Base-by-base conservation (phyloP, 2,797 vertebrate genomes). In the Nyctibius grandis region DNA sequence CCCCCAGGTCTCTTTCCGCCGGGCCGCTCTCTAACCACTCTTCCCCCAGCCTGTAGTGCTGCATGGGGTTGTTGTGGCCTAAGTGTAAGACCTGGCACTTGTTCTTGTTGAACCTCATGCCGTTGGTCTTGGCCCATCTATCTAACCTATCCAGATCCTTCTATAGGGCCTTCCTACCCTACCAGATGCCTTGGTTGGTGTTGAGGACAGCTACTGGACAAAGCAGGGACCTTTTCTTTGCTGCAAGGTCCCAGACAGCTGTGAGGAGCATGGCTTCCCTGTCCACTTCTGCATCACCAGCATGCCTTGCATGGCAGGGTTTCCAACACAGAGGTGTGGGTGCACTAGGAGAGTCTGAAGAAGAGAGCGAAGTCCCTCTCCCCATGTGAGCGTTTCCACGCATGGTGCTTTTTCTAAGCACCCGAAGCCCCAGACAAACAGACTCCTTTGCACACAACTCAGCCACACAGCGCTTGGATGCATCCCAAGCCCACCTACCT, bases 391-490 rank as follows among this genome's bases (percentile, higher is more conserved):
- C 8, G 2, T 31, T 57, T 44, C 42, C 50, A 74, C 47, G 23
- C n/a, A 38, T 1, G 1, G 31, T 70, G 28, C 17, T 64, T 90
- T 72, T 53, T 20, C 17, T 13, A 29, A 48, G 28, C 16, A 36
- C 56, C 36, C 3, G 1, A 70, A 88, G 42, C 17, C 42, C 22
- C 44, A 72, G 20, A 51, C 5, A 64, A 60, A 64, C 38, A 85
- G 28, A 5, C 5, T 3, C 12, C 40, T 68, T 42, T 44, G 42
- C 83, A 72, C 11, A 34, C 7, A 75, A 4, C 40, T 88, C 38
- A 75, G 25, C 14, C 74, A 73, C 0, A 0, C 25, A 26, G 28
- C 7, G 12, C 18, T 42, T 56, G 11, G 5, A 4, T 38, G 31
- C 15, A 48, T 72, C 38, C 34, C 76, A 74, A 51, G 9, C 21